Base-by-base conservation (phyloP, 2,797 vertebrate species). In the Furcifer pardalis region DNA sequence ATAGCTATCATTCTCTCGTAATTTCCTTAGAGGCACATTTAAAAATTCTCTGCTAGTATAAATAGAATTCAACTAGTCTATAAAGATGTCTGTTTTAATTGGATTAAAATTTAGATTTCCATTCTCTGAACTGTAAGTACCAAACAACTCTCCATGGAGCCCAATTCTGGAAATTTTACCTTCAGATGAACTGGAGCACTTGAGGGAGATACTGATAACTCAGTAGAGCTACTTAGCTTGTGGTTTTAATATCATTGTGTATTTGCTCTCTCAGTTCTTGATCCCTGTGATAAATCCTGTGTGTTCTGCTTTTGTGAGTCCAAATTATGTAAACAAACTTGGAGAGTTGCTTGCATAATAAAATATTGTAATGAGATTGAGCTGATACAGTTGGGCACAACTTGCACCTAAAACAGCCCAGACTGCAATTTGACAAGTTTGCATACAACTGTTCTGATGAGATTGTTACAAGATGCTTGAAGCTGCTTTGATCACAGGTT, bases 11-110 rank as follows among this genome's bases (percentile, higher is more conserved):
- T 8, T 25, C 35, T 7, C 5, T 66, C 69, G 1, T 52, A 86
- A 81, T 86, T 77, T 65, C 65, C 79, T 49, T 77, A 73, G 84
- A 74, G 81, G 52, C 78, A 84, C 49, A 77, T 63, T 77, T 49
- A 25, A 83, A 77, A 68, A 71, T 46, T 63, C 12, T 44, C 77
- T 76, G 71, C 71, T 83, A 73, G 52, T 79, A 69, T 80, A 81
- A 81, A 84, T 84, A 81, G 83, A 79, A 71, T 84, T 81, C n/a
- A n/a, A n/a, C n/a, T n/a, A 81, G 74, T 46, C 72, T 77, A 81
- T 81, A 60, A 84, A 84, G 74, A 56, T 77, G 37, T 78, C 30
- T 84, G 78, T 75, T 66, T 84, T 81, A 62, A 79, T 76, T 77
- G 79, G 59, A 84, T 77, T 87, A 84, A 81, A 87, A 81, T 59